Evolutionary conservation across 1,140 invertebrate species (phyloP), one percentile per base, ranked within the genome.

Genomic region (Gonioctena quinquepunctata): DNA sequence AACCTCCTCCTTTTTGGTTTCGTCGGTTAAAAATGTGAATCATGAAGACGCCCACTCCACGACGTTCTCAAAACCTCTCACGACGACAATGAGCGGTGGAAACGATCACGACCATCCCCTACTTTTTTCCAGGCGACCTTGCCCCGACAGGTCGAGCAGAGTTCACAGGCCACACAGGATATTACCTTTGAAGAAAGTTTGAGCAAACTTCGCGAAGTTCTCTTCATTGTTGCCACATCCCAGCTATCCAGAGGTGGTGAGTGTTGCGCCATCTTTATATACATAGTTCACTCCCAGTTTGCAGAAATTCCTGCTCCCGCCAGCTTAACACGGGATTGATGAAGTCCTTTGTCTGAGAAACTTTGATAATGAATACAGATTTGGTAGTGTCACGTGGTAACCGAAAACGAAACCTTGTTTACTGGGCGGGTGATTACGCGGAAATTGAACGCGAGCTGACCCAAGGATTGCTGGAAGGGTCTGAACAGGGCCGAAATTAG

Each of bases 321-420:
- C 16, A 56, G 21, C 52, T 56, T 56, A n/a, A 19, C 52, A 11
- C 22, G 52, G 52, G 52, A 56, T 56, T 56, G 52, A 56, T 56
- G 52, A 56, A 56, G 52, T 56, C 52, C 52, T 56, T 56, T 56
- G 52, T 56, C 18, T 56, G 21, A 56, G n/a, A 19, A 56, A 56
- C 52, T 56, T 56, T 23, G 52, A 56, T 56, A 56, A 56, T 56
- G 52, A 56, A 56, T 21, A 56, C 52, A 56, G 52, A 56, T 56
- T n/a, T 11, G 18, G 52, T 11, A 42, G 11, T 42, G 33, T 42
- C 33, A 42, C 1, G 11, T n/a, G 33, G 33, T 13, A 42, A 42
- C 33, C 33, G 16, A 42, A 42, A 42, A 42, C 33, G 16, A n/a
- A 42, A 42, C 33, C n/a, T n/a, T n/a, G n/a, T n/a, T n/a, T n/a